A percentile compares a stretch with the other conserved stretches of the same genome.
Evolutionary conservation across 2,797 vertebrate genomes (phyloP).

Genomic region (Alectoris magna): DNA sequence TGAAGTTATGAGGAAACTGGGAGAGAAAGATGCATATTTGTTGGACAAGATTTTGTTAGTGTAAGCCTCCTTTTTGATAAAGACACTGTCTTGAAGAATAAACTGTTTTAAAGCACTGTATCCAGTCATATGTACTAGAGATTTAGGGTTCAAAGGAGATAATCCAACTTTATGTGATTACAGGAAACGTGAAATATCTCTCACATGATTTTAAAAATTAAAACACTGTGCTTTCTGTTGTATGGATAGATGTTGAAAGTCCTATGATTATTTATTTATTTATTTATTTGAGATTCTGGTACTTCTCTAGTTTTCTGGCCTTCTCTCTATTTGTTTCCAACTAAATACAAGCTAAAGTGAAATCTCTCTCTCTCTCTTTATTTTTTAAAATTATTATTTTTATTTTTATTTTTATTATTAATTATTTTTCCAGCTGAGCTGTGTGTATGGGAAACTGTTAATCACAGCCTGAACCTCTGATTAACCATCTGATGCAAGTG

Average conservation of each 20-base stretch:
- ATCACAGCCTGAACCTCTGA: too few relatives aligned
- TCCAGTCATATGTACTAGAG: too few relatives aligned
- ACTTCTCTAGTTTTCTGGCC: not conserved
- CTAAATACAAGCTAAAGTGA: not conserved
- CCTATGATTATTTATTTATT: not conserved
- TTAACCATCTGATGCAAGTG: too few relatives aligned
- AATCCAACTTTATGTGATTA: not conserved
- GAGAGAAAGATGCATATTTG: fast-evolving
- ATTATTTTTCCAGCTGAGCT: not conserved
- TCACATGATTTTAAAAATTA: not conserved
- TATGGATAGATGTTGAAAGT: fast-evolving
- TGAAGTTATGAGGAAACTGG: not conserved
- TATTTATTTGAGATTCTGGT: not conserved
- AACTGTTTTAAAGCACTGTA: not conserved
- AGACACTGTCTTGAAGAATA: not conserved
- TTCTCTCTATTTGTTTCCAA: not conserved
- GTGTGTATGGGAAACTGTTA: too few relatives aligned
- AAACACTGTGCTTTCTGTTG: not conserved
- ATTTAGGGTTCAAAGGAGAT: not conserved
- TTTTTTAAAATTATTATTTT: not conserved
- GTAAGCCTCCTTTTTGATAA: not conserved
- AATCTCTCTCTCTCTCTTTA: not conserved
- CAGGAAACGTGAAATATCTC: not conserved
- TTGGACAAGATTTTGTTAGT: not conserved
- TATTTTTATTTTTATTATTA: too few relatives aligned